Conservation (phyloP, 2,888 invertebrate genomes). For the Tortrix viridana region DNA sequence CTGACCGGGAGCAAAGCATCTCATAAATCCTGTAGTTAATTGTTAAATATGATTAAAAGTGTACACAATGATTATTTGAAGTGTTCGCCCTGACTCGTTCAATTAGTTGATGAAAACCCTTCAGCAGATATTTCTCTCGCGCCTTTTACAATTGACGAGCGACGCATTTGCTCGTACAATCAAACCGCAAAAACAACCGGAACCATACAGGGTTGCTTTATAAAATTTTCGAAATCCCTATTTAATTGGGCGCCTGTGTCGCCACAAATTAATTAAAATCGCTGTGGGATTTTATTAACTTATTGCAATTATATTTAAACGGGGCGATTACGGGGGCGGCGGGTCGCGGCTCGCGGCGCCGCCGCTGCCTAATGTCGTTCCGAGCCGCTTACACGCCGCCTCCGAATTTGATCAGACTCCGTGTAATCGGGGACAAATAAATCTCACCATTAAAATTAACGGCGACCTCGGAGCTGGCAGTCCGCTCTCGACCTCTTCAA, state of each 20-base stretch:
- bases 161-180: slow-evolving; percentile 50
- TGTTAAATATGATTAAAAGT: slow-evolving; percentile 37
- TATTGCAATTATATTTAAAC: slow-evolving; percentile 80
- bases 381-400: slow-evolving; percentile 57
- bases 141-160: slow-evolving; percentile 49
- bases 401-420: slow-evolving; percentile 73
- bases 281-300: slow-evolving; percentile 76
- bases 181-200: slow-evolving; percentile 56
- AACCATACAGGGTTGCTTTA: slow-evolving; percentile 59
- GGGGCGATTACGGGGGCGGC: slow-evolving; percentile 63
- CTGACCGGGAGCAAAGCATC: slow-evolving; percentile 10
- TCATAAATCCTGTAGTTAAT: slow-evolving; percentile 5
- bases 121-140: slow-evolving; percentile 51
- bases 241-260: slow-evolving; percentile 72
- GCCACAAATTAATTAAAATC: slow-evolving; percentile 78
- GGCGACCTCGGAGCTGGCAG: slow-evolving; percentile 55
- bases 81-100: slow-evolving; percentile 46
- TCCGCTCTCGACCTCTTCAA: slow-evolving; percentile 71
- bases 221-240: slow-evolving; percentile 68
- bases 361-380: slow-evolving; percentile 59
- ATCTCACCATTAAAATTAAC: slow-evolving; percentile 77
- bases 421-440: slow-evolving; percentile 75
- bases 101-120: slow-evolving; percentile 55
- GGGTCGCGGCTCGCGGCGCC: slow-evolving; percentile 46
- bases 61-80: slow-evolving; percentile 43